Base-by-base conservation (phyloP, 2,888 invertebrate species). In the Phyto melanocephala region DNA sequence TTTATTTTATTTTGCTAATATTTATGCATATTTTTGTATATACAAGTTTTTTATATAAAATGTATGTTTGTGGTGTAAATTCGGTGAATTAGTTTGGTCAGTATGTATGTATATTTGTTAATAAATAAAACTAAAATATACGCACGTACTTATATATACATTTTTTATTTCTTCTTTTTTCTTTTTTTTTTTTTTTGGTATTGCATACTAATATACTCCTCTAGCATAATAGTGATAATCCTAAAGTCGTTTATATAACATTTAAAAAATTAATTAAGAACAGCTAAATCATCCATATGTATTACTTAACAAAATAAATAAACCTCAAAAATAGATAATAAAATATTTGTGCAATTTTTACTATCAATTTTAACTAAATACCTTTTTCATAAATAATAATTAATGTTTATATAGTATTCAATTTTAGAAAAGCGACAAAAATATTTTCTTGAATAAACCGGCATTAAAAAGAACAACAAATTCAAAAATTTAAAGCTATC, bases 171-270 rank as follows among this genome's bases (percentile, higher is more conserved):
- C 6, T 20, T 35, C 7, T 22, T 13, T 58, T 37, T 58, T 11
- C 10, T 15, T 28, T 45, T 45, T 28, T 28, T 28, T 45, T 33
- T 63, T 63, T 63, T 0, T 7, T 63, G 28, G 28, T 63, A 63
- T 17, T 63, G 33, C 22, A 45, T 28, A 63, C 45, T 8, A 37
- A 60, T 6, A 37, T 17, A 63, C 45, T 45, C 63, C 63, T 45
- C 28, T 28, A 45, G 28, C 45, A 63, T 15, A 63, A 45, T 33
- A 63, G 47, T 45, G 28, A 63, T 47, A 63, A 63, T 33, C 28
- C 45, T 45, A 63, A 28, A 63, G 17, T n/a, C 45, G 45, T 20
- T 33, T 63, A 33, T 11, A 63, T 45, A 45, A 28, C 63, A 60
- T 60, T 40, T 8, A 13, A 40, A 60, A n/a, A 40, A n/a, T 33